A percentile compares a stretch with the other conserved stretches of the same genome.
phyloP scores from a whole-genome alignment of 2,888 invertebrate species.

The Achlya flavicornis region DNA sequence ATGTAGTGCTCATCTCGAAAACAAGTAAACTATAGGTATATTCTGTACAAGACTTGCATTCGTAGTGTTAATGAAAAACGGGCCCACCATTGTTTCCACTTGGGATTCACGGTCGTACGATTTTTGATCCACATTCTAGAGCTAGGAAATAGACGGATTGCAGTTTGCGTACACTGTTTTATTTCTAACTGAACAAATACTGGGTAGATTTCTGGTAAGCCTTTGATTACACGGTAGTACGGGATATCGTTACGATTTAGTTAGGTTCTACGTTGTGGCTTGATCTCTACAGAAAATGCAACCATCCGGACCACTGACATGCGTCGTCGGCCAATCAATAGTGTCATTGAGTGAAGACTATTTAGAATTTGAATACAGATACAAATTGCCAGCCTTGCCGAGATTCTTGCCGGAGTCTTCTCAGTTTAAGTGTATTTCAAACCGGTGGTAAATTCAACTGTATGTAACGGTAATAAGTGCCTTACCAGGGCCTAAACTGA shows the following conservation, averaged over 20 bases:
- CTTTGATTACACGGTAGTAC: not conserved
- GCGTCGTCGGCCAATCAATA: no score
- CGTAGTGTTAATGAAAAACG: constrained; percentile 32
- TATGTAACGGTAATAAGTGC: no score
- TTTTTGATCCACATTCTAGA: constrained; percentile 22
- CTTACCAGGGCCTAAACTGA: no score
- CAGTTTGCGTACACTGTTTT: not conserved
- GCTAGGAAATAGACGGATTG: constrained; percentile 12
- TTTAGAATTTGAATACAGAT: no score
- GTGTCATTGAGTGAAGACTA: no score
- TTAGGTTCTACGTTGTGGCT: no score
- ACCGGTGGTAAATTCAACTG: no score
- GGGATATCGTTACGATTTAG: not conserved
- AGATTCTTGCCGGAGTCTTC: no score
- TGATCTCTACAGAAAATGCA: no score
- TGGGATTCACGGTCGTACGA: constrained; percentile 18
- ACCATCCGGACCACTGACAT: no score
- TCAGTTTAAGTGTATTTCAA: no score
- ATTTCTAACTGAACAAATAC: not conserved
- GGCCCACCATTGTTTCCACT: constrained; percentile 26
- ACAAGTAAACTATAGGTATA: not conserved
- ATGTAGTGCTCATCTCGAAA: not conserved
- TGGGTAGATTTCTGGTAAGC: not conserved
- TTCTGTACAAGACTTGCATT: not conserved
- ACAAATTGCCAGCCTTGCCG: no score